These are phyloP conservation scores for Leptopilina syphax DNA, from an alignment of 2,888 invertebrate species.

Conservation along the genomic window DNA sequence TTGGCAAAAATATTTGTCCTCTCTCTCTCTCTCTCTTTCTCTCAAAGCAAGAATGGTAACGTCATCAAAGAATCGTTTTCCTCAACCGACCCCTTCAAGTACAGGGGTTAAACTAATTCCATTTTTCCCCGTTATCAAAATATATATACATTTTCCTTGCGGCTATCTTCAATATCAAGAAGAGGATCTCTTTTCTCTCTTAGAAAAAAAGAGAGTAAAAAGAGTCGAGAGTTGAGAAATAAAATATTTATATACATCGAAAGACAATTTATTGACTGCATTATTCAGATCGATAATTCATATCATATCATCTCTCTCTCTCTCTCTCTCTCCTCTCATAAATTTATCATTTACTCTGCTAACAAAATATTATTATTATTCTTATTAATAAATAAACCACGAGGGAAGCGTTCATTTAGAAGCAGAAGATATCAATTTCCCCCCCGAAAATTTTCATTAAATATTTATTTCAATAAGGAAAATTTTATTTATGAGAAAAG, in stretches of 20 bases:
- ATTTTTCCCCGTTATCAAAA: slow-evolving; percentile 6
- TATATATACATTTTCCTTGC: neutral
- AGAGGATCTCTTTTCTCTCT: neutral
- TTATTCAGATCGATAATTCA: neutral
- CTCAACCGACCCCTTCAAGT: no score
- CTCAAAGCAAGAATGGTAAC: neutral
- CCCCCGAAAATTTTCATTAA: no score
- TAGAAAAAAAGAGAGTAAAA: neutral
- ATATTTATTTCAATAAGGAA: no score
- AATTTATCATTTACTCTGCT: neutral
- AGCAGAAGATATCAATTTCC: no score
- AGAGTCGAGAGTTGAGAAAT: neutral
- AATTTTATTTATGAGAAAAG: no score
- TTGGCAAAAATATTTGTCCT: slow-evolving; percentile 56
- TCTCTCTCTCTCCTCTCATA: neutral
- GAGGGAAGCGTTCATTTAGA: no score
- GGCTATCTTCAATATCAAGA: neutral
- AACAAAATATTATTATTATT: slow-evolving; percentile 4
- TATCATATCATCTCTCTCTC: neutral
- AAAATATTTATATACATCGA: slow-evolving; percentile 12
- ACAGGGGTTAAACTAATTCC: no score
- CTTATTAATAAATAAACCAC: neutral
- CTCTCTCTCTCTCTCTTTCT: neutral
- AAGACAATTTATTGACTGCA: slow-evolving; percentile 1
- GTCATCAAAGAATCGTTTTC: neutral